phyloP scores from a whole-genome alignment of 2,113 vertebrate species.

The Edolisoma coerulescens region DNA sequence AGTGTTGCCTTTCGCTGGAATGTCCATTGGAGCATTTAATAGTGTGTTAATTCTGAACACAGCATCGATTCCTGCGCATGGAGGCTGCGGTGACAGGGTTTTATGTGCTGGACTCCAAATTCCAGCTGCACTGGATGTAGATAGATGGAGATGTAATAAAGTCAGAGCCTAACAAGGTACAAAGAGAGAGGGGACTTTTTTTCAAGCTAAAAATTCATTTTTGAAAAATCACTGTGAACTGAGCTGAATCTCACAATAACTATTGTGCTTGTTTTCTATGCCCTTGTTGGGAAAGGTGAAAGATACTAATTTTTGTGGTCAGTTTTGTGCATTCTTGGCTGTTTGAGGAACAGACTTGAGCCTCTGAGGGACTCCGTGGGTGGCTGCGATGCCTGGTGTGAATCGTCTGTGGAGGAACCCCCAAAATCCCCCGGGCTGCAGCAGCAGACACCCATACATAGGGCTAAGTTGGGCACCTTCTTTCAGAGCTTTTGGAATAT shows the following conservation, averaged over 20 bases:
- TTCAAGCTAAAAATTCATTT: neutral
- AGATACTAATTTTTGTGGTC: neutral
- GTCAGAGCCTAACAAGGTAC: neutral
- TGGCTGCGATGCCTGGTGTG: fast-evolving
- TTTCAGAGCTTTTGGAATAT: neutral
- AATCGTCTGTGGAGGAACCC: neutral
- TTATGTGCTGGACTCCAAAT: neutral
- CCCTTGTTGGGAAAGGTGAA: neutral
- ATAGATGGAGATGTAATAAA: neutral
- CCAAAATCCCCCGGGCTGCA: neutral
- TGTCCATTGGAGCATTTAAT: neutral
- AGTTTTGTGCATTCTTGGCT: neutral
- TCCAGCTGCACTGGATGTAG: neutral
- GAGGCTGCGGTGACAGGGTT: neutral
- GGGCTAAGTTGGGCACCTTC: neutral
- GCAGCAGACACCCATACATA: neutral
- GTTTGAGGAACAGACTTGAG: neutral
- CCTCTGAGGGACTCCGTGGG: neutral
- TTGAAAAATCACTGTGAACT: neutral
- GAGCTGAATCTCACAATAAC: neutral
- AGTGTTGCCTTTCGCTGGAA: neutral
- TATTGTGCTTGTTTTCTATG: neutral
- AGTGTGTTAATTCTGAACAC: neutral
- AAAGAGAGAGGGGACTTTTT: neutral
- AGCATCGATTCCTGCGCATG: fast-evolving